phyloP scores from a whole-genome alignment of 2,888 invertebrate species.

The Sesia apiformis region DNA sequence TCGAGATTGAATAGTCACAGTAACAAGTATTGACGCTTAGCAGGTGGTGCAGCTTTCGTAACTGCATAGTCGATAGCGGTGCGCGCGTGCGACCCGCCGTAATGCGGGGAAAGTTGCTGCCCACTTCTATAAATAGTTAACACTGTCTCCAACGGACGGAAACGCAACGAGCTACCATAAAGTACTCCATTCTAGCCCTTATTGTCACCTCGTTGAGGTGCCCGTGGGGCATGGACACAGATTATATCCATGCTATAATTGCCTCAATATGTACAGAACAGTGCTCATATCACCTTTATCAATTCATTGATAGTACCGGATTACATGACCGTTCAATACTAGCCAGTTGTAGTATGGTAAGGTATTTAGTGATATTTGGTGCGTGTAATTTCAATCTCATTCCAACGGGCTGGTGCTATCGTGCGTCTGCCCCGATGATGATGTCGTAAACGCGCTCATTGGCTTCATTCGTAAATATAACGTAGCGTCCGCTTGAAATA shows the following conservation, averaged over 20 bases:
- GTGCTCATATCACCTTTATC: not conserved
- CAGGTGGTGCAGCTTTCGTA: conserved; percentile 63
- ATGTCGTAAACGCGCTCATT: conserved; percentile 4
- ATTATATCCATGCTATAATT: too few species aligned
- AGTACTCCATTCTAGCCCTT: too few species aligned
- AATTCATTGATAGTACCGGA: not conserved
- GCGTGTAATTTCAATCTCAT: not conserved
- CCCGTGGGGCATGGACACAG: too few species aligned
- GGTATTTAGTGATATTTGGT: not conserved
- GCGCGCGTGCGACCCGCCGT: conserved; percentile 25
- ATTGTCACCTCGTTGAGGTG: too few species aligned
- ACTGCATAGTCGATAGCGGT: conserved; percentile 44
- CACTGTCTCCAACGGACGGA: too few species aligned
- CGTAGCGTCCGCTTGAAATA: conserved; percentile 22
- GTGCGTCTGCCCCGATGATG: conserved; percentile 2
- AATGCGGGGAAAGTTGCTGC: conserved; percentile 57
- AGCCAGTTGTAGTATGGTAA: not conserved
- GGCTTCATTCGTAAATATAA: not conserved
- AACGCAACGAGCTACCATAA: too few species aligned
- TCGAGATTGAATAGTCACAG: too few species aligned
- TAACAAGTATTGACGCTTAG: conserved; percentile 13
- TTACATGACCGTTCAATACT: not conserved
- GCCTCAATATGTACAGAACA: too few species aligned
- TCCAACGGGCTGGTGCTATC: conserved; percentile 4
- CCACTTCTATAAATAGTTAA: conserved; percentile 42